phyloP scores from a whole-genome alignment of 2,797 vertebrate genomes.

The Anguilla obscura region DNA sequence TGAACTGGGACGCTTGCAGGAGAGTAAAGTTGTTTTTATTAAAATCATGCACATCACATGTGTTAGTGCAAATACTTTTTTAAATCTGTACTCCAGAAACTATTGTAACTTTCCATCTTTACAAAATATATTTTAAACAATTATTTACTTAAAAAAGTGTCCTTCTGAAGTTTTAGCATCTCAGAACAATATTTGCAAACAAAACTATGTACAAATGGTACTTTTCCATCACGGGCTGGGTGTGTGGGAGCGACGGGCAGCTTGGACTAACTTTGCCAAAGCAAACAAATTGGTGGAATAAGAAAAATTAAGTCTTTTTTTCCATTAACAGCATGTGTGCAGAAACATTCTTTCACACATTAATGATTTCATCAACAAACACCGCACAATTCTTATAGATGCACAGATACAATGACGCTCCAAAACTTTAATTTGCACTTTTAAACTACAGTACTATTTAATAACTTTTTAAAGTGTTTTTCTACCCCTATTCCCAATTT shows the following conservation, averaged over 20 bases:
- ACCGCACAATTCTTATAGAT: constrained; percentile 50
- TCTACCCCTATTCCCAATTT: constrained; percentile 28
- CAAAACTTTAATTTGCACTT: constrained; percentile 66
- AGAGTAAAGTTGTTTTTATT: constrained; percentile 89
- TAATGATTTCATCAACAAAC: constrained; percentile 68
- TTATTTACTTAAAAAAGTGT: constrained; percentile 86
- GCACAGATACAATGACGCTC: constrained; percentile 54
- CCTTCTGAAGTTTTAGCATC: constrained; percentile 83
- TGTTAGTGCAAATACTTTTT: constrained; percentile 87
- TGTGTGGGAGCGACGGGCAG: constrained; percentile 69
- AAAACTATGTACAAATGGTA: constrained; percentile 82
- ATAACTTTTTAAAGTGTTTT: constrained; percentile 48
- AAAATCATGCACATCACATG: constrained; percentile 90
- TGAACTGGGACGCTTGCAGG: constrained; percentile 57
- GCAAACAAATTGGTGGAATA: constrained; percentile 60
- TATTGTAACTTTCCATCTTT: constrained; percentile 81
- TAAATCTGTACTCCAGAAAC: constrained; percentile 85
- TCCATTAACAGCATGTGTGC: constrained; percentile 58
- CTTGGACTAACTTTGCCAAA: constrained; percentile 65
- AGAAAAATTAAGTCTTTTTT: constrained; percentile 4
- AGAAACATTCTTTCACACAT: constrained; percentile 65
- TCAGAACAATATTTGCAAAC: constrained; percentile 85
- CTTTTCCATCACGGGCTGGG: constrained; percentile 78
- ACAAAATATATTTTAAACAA: constrained; percentile 92
- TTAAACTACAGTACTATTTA: constrained; percentile 65